phyloP scores from a whole-genome alignment of 2,888 invertebrate genomes.

The Sminthurides aquaticus region DNA sequence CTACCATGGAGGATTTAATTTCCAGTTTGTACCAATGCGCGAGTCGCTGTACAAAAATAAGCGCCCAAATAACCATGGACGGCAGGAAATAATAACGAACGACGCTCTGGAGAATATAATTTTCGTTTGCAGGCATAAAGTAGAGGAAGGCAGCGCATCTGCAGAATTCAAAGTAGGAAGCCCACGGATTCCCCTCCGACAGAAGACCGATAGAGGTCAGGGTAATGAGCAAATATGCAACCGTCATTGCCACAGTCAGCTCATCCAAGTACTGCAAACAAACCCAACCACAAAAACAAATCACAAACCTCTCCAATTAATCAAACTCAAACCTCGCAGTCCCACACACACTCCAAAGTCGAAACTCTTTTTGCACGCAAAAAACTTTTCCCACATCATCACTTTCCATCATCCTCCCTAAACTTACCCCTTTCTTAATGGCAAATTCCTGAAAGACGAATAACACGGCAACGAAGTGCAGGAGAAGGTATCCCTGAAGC shows the following conservation, averaged over 20 bases:
- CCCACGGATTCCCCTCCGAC: constrained; percentile 61
- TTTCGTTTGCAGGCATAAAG: constrained; percentile 27
- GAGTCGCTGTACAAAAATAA: constrained; percentile 24
- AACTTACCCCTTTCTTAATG: constrained; percentile 56
- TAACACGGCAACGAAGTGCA: constrained; percentile 61
- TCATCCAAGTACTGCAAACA: constrained; percentile 58
- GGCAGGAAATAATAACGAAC: constrained; percentile 33
- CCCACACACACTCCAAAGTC: too few species aligned
- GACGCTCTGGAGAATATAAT: constrained; percentile 33
- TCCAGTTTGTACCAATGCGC: constrained; percentile 15
- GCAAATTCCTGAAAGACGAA: constrained; percentile 62
- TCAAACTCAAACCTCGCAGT: too few species aligned
- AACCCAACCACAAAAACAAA: constrained; percentile 40
- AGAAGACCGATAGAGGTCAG: constrained; percentile 65
- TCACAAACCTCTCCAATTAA: too few species aligned
- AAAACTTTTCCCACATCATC: too few species aligned
- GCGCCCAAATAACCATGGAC: constrained; percentile 33
- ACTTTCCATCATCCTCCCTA: too few species aligned
- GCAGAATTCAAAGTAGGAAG: constrained; percentile 57
- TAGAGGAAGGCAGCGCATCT: constrained; percentile 59
- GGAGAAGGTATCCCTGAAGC: constrained; percentile 60
- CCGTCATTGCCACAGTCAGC: constrained; percentile 55
- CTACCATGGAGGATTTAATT: constrained; percentile 6
- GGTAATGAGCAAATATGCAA: constrained; percentile 60
- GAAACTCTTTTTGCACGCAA: too few species aligned